Evolutionary conservation across 2,113 vertebrate genomes (phyloP), one percentile per base, ranked within the genome.

Genomic region (Semnornis frantzii): DNA sequence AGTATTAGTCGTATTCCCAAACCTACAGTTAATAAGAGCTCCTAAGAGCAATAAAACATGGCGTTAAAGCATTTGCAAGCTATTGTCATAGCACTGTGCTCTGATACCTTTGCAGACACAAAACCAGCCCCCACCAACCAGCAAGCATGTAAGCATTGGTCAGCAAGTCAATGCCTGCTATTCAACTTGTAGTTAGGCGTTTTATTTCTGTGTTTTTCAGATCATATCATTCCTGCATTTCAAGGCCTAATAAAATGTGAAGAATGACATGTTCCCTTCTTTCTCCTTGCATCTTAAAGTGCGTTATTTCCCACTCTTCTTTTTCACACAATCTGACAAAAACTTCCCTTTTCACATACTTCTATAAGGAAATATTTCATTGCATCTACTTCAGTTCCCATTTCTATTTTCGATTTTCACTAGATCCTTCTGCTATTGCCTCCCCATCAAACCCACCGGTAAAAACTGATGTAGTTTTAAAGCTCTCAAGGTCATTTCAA

Each of bases 151-250:
- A 92, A 96, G 95, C 95, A 87, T 9, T 97, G 97, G 95, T 96
- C 97, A 97, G 96, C 97, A 97, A 97, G 97, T 97, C 95, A 96
- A 96, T 97, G 97, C 95, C 94, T 96, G 96, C 96, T 96, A 95
- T 96, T 95, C 95, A 95, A 93, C 90, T 96, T 95, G 94, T 91
- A 97, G 93, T 95, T 89, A 96, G 95, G 93, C 92, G 66, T 96
- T 97, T 97, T 94, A 96, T 94, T 97, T 80, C 92, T 90, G 78
- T 91, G 95, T 96, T 90, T 97, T 89, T 72, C 93, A 95, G 94
- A 93, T 93, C 92, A 82, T 90, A 95, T 93, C 95, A 72, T 68
- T 71, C 74, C 87, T 44, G 80, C 93, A 65, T 93, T 97, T 92
- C 65, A 97, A 92, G 97, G 94, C 93, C 93, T 92, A 93, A 96